Base-by-base conservation (phyloP, 2,113 vertebrate species). In the Hyaena hyaena region DNA sequence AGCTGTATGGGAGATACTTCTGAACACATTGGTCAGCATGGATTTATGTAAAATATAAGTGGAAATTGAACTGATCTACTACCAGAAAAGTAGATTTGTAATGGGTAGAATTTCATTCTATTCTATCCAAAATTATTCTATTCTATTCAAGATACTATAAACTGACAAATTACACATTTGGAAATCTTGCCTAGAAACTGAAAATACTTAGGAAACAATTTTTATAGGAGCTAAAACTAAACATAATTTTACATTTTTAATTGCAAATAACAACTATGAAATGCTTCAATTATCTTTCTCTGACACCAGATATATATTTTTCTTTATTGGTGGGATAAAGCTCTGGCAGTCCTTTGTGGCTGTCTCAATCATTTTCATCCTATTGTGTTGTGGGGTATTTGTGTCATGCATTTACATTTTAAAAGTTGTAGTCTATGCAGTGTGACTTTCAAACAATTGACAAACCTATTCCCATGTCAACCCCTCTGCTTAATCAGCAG, bases 381-480 rank as follows among this genome's bases (percentile, higher is more conserved):
- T 68, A 43, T 77, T 74, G 79, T 93, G 77, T 24, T 48, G 14
- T 23, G 39, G 5, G 10, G 88, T 53, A 24, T 96, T 90, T 95
- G 76, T 92, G 90, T 39, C 45, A 7, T 15, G 2, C 24, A 97
- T 96, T 95, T 96, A 94, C 88, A 97, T 97, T 76, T 96, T 97
- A 94, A 95, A 97, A 88, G 95, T 76, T 48, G 76, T 71, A 55
- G 69, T 87, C 63, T 68, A 45, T 39, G 92, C 69, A 35, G 66
- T 65, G 61, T 95, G 96, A 85, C 81, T 97, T 95, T 79, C 90
- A 68, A 94, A 96, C 96, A 97, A 80, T 87, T 10, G 15, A 66
- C 86, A 87, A 76, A 76, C 79, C 65, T 55, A 63, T 98, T 97
- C 97, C 96, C 58, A 93, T 81, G 93, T 94, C 96, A 98, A 39